Conservation (phyloP, 2,888 invertebrate genomes). For the Laspeyria flexula region DNA sequence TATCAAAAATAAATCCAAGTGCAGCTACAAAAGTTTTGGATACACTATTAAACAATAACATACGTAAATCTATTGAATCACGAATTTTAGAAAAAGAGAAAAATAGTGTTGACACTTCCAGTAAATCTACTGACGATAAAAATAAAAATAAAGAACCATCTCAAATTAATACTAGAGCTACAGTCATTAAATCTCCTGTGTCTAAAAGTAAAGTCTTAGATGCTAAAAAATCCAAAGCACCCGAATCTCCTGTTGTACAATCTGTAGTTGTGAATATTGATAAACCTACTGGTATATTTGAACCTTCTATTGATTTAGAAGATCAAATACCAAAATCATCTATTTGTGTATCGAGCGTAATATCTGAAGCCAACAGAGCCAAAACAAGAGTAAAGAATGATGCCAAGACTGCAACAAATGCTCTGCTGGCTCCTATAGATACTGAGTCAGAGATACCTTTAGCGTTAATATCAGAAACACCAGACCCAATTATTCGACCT, state of each 20-base stretch:
- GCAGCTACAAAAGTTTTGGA: constrained; percentile 83
- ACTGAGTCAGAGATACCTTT: constrained; percentile 77
- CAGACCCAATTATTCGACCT: constrained; percentile 72
- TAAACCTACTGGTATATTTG: constrained; percentile 89
- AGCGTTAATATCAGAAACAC: constrained; percentile 72
- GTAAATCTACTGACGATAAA: constrained; percentile 66
- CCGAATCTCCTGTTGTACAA: constrained; percentile 58
- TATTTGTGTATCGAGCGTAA: constrained; percentile 74
- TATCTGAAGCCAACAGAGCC: constrained; percentile 72
- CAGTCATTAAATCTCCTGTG: constrained; percentile 86
- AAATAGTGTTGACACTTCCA: constrained; percentile 53
- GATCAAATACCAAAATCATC: constrained; percentile 88
- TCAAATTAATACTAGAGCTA: constrained; percentile 81
- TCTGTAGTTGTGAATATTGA: constrained; percentile 75
- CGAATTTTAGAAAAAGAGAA: constrained; percentile 80
- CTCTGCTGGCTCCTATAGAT: constrained; percentile 67
- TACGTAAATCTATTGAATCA: constrained; percentile 81
- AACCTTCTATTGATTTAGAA: constrained; percentile 89
- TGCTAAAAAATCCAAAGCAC: constrained; percentile 71
- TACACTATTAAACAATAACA: constrained; percentile 80
- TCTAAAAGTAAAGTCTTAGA: constrained; percentile 81
- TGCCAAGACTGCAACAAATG: constrained; percentile 53
- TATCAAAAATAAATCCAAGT: constrained; percentile 86
- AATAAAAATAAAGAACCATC: constrained; percentile 66
- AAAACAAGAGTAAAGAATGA: constrained; percentile 67